Evolutionary conservation across 2,113 vertebrate species (phyloP), one percentile per base, ranked within the genome.

Genomic region (Sinocyclocheilus grahami): DNA sequence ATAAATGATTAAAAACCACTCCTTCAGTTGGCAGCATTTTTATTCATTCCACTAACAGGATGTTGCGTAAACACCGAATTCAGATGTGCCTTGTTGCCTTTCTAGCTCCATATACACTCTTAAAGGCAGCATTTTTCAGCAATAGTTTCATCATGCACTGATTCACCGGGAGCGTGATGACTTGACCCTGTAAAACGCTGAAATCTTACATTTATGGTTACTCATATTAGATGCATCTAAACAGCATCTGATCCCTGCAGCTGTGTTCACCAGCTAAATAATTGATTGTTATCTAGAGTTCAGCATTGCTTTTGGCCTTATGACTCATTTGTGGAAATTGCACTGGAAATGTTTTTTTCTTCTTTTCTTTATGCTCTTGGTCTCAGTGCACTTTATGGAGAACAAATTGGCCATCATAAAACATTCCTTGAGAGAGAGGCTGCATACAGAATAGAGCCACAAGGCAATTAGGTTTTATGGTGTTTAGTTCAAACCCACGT

Each of bases 391-490:
- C 69, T 86, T 82, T 39, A 69, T 76, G 58, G 60, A 87, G 60
- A 71, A 77, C 85, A 89, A 87, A 86, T 82, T 87, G 89, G 86
- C 78, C 76, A 60, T 87, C 85, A 86, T 83, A 87, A 90, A 69
- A 65, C 20, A 77, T 82, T 75, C 51, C 77, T 86, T 80, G 30
- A 83, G 55, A 13, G 33, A 58, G 16, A 13, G 74, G 30, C 65
- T 55, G 18, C 48, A 18, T 51, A 84, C 69, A 86, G 74, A 88
- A 86, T 53, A 58, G 78, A 89, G 86, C 76, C 46, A 87, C 63
- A 83, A 81, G 63, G 86, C 63, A 69, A 86, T 88, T 87, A 86
- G 81, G 62, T 37, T 75, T 30, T 30, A 48, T 82, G 39, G 27
- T 90, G 80, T 83, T 39, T 37, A 20, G 82, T 90, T 83, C 83